Conservation (phyloP, 2,113 vertebrate species). For the Thymallus thymallus region DNA sequence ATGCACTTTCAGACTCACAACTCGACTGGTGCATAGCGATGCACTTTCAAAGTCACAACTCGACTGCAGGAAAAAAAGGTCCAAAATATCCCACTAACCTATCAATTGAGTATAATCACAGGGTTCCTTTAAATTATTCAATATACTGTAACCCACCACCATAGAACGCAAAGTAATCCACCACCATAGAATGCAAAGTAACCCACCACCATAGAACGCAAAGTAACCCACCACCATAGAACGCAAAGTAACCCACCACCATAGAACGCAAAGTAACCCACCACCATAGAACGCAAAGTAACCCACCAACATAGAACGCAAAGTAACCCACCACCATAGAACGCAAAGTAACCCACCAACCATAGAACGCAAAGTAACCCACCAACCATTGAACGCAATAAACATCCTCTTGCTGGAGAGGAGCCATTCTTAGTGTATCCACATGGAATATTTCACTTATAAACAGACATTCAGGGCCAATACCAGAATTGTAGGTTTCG, state of each 20-base stretch:
- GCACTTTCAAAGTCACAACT: constrained; percentile 40
- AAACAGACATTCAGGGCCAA: constrained; percentile 12
- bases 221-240: no score
- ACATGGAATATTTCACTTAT: not conserved
- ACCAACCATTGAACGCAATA: not conserved
- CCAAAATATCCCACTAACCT: constrained; percentile 15
- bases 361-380: not conserved
- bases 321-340: no score
- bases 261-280: no score
- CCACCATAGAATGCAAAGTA: no score
- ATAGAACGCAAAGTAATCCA: not conserved
- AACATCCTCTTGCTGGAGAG: not conserved
- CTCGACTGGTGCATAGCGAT: constrained; percentile 20
- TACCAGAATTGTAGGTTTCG: not conserved
- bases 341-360: no score
- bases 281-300: no score
- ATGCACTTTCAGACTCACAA: constrained; percentile 37
- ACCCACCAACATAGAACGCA: no score
- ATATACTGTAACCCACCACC: not conserved
- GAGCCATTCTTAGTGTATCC: not conserved
- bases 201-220: no score
- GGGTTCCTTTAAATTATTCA: not conserved
- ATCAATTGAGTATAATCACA: not conserved
- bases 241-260: no score
- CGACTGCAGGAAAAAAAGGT: constrained; percentile 45